Percentiles rank a stretch among this genome's conserved stretches.
These are phyloP conservation scores for Trissoscelio sp. DNA, from an alignment of 2,888 invertebrate genomes.

Conservation along the genomic window DNA sequence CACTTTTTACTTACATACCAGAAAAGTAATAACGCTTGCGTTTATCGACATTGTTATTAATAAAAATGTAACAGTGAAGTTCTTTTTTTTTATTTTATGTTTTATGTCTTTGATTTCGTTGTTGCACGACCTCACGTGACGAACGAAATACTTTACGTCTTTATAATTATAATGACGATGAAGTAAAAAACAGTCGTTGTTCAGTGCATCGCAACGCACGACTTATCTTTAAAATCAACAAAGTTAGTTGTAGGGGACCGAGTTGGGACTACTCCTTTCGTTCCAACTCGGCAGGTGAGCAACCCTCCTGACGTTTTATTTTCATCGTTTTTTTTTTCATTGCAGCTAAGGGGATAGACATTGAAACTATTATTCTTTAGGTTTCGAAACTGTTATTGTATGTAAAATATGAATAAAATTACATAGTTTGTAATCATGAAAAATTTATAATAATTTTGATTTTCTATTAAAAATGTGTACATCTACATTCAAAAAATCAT, in stretches of 20 bases:
- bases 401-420: too few relatives aligned
- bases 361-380: too few relatives aligned
- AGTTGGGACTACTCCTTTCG: background rate
- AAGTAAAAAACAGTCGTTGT: background rate
- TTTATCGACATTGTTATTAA: constrained; percentile 39
- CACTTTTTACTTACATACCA: constrained; percentile 37
- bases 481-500: too few relatives aligned
- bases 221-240: constrained; percentile 39
- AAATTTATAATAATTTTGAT: too few relatives aligned
- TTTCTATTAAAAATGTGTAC: too few relatives aligned
- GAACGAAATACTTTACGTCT: constrained; percentile 3
- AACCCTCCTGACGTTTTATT: constrained; percentile 35
- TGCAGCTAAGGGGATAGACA: constrained; percentile 46
- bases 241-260: background rate
- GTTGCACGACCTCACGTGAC: background rate
- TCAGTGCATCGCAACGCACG: constrained; percentile 15
- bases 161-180: constrained; percentile 23
- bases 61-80: constrained; percentile 18
- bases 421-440: too few relatives aligned
- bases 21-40: constrained; percentile 28
- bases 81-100: constrained; percentile 9
- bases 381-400: too few relatives aligned
- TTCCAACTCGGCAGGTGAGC: constrained; percentile 39
- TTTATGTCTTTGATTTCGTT: too few relatives aligned
- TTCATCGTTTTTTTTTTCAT: background rate